A percentile compares a stretch with the other conserved stretches of the same genome.
phyloP scores from a whole-genome alignment of 2,797 vertebrate species.

The Myripristis jacobus region DNA sequence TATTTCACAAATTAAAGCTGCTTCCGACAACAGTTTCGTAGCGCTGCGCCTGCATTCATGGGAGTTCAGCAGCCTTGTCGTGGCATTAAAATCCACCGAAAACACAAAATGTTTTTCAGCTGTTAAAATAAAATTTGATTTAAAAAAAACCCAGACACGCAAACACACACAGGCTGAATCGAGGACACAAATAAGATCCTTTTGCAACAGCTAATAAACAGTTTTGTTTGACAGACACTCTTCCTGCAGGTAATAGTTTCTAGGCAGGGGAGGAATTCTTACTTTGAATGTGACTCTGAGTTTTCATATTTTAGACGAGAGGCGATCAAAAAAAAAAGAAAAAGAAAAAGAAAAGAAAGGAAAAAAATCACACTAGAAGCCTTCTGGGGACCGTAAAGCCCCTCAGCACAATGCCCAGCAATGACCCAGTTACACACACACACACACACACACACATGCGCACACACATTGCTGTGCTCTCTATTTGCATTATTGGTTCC shows the following conservation, averaged over 20 bases:
- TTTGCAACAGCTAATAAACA: constrained; percentile 8
- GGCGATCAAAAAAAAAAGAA: constrained; percentile 37
- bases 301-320: constrained; percentile 9
- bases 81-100: not conserved
- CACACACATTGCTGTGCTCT: constrained; percentile 30
- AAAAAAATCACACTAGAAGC: not conserved
- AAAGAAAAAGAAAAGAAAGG: no score
- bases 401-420: constrained; percentile 26
- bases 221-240: constrained; percentile 18
- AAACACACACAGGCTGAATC: not conserved
- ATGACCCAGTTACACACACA: constrained; percentile 67
- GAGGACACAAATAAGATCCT: not conserved
- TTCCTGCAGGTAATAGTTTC: constrained; percentile 22
- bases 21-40: constrained; percentile 31
- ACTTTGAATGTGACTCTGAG: constrained; percentile 27
- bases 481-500: constrained; percentile 54
- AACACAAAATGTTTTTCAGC: not conserved
- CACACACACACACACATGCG: constrained; percentile 9
- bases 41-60: not conserved
- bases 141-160: not conserved
- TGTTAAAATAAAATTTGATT: not conserved
- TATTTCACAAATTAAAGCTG: constrained; percentile 54
- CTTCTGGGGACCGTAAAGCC: not conserved
- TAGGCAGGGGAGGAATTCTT: constrained; percentile 11
- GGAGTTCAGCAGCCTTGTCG: not conserved